Base-by-base conservation (phyloP, 2,888 invertebrate genomes). In the Agriopis leucophaearia region DNA sequence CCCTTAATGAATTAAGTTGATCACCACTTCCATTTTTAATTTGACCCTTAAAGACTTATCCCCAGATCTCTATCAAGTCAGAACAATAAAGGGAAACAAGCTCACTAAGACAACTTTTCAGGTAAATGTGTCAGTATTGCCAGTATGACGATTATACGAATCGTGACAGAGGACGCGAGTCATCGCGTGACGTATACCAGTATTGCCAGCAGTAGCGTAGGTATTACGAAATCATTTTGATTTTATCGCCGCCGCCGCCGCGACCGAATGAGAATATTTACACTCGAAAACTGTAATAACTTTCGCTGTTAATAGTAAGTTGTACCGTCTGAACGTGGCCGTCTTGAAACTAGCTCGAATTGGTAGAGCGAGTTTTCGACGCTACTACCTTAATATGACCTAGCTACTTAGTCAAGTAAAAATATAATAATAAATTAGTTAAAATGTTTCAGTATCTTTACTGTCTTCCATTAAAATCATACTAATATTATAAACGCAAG, bases 121-220 rank as follows among this genome's bases (percentile, higher is more conserved):
- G 42, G 35, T 35, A 57, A 52, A 54, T 8, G 38, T 47, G 27
- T 35, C 50, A 15, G 10, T 35, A 51, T 62, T 45, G 38, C 45
- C 66, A 64, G 42, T 36, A 56, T 42, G 61, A 71, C 72, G 74
- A 77, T 78, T 77, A 78, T 76, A 78, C 75, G 71, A 73, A 73
- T 78, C 79, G 77, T 84, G 85, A 84, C 81, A 80, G 74, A 71
- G 69, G 73, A 74, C 78, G 73, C 67, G 66, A 73, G 71, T 64
- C 74, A 70, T 86, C 80, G 89, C 89, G 89, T 88, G 88, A 81
- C 78, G 72, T 75, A 69, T 75, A 71, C 73, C 78, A 81, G 77
- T 81, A 76, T 71, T 75, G 71, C 74, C 78, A 81, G 77, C 80
- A 60, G 62, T 45, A 47, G 42, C 58, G 60, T 71, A 47, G 58